Evolutionary conservation across 2,797 vertebrate genomes (phyloP), one percentile per base, ranked within the genome.

Genomic region (Chanos chanos): DNA sequence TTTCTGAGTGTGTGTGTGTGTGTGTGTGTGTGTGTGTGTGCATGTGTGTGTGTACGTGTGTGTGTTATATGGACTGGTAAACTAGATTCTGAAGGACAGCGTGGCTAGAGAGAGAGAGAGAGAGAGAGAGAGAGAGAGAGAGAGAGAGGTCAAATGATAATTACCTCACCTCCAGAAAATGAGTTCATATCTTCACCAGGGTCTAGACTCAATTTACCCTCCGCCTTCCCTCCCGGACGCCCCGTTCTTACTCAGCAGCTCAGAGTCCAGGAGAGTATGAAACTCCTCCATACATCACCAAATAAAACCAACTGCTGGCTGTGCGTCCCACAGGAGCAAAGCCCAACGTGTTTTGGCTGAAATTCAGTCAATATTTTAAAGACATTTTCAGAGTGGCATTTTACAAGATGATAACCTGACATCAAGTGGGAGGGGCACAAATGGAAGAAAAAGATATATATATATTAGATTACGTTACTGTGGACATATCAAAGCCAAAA

Each of bases 11-110:
- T 37, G 16, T 39, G 33, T 52, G 31, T 24, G 31, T 24, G 31
- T 52, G 49, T 52, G 28, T 34, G 49, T 51, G 30, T 51, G 49
- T 51, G 15, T 51, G 13, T 40, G 7, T 22, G 22, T 6, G 36
- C 8, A n/a, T 15, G 55, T 3, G 28, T 48, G 15, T 22, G 16
- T 13, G 8, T 31, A 31, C 28, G 16, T 41, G 39, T 9, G 7
- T 39, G 16, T 39, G 15, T 5, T 15, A 25, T 25, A n/a, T n/a
- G n/a, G n/a, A n/a, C n/a, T n/a, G n/a, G n/a, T n/a, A n/a, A n/a
- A n/a, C n/a, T n/a, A n/a, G n/a, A n/a, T n/a, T n/a, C n/a, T n/a
- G n/a, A n/a, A n/a, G n/a, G n/a, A n/a, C n/a, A n/a, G n/a, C n/a
- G n/a, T n/a, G n/a, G n/a, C n/a, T n/a, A 25, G 24, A 25, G 24